Percentiles rank a stretch among this genome's conserved stretches.
Conservation (phyloP, 2,888 invertebrate species). For the Trichopoda pennipes region DNA sequence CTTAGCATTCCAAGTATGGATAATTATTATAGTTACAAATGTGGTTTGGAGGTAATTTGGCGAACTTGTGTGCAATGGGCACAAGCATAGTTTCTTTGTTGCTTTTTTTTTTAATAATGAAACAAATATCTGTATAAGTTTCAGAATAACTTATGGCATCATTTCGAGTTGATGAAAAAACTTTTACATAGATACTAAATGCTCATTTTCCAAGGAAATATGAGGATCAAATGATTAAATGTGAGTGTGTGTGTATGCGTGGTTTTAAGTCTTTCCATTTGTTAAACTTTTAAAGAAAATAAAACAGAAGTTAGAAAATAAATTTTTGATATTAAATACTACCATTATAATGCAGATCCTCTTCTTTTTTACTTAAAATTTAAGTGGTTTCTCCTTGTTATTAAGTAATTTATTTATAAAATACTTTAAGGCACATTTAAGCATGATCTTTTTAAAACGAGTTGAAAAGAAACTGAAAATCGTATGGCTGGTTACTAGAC, state of each 20-base stretch:
- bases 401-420: no score
- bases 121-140: slow-evolving; percentile 25
- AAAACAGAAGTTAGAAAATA: background rate
- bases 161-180: background rate
- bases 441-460: no score
- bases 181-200: background rate
- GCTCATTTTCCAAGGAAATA: background rate
- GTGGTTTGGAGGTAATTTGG: slow-evolving; percentile 43
- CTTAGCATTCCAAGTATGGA: slow-evolving; percentile 54
- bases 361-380: no score
- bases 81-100: slow-evolving; percentile 30
- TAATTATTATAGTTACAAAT: slow-evolving; percentile 46
- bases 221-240: background rate
- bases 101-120: background rate
- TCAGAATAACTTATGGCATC: background rate
- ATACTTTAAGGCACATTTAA: no score
- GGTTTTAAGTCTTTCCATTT: background rate
- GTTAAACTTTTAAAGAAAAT: background rate
- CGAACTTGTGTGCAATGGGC: slow-evolving; percentile 41
- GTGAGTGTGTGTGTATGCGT: background rate
- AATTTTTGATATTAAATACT: no score
- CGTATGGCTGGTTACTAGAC: no score
- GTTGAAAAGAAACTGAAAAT: no score
- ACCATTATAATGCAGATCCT: no score
- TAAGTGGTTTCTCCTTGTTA: no score